Conservation (phyloP, 2,113 vertebrate species). For the Hippolais icterina region DNA sequence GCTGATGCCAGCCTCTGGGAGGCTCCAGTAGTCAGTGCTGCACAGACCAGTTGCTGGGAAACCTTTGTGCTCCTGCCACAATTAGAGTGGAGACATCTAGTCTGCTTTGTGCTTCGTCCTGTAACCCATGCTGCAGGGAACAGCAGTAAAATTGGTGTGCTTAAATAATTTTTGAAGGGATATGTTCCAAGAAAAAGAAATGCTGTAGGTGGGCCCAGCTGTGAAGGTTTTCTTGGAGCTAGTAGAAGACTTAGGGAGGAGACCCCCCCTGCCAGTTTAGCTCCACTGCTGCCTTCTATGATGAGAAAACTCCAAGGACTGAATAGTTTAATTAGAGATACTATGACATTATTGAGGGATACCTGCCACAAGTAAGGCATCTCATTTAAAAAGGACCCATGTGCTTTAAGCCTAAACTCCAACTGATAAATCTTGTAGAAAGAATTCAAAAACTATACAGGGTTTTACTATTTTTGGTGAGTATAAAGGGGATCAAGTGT, state of each 20-base stretch:
- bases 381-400: not conserved
- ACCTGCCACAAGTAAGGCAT: not conserved
- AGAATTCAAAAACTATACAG: not conserved
- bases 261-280: not conserved
- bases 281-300: not conserved
- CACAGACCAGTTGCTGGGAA: slow-evolving; percentile 34
- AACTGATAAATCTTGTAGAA: not conserved
- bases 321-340: not conserved
- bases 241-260: not conserved
- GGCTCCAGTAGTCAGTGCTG: not conserved
- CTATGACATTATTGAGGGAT: not conserved
- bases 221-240: not conserved
- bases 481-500: not conserved
- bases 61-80: not conserved
- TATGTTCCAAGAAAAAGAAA: not conserved
- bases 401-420: not conserved
- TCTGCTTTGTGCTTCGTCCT: not conserved
- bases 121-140: not conserved
- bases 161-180: not conserved
- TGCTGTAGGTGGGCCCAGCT: not conserved
- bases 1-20: not conserved
- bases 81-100: not conserved
- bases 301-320: not conserved
- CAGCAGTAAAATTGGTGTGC: not conserved
- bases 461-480: not conserved